Percentiles rank a stretch among this genome's conserved stretches.
Conservation (phyloP, 2,797 vertebrate species). For the Rhinatrema bivittatum region DNA sequence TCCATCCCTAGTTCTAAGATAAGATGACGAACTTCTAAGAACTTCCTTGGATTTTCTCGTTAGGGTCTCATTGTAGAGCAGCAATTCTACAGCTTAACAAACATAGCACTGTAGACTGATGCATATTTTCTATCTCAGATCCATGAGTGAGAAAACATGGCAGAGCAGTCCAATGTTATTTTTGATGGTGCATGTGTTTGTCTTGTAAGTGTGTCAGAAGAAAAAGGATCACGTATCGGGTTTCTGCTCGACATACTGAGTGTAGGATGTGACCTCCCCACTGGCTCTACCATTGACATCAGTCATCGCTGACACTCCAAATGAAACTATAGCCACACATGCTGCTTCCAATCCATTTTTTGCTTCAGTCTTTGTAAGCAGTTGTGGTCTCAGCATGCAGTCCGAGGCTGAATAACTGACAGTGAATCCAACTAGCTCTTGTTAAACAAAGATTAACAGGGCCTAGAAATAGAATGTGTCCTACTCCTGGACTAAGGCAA, state of each 20-base stretch:
- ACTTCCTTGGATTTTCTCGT: constrained; percentile 39
- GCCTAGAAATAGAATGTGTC: constrained; percentile 2
- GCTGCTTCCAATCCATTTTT: background rate
- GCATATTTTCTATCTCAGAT: constrained; percentile 37
- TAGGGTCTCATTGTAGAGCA: constrained; percentile 20
- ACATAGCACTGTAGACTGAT: constrained; percentile 35
- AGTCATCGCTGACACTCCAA: background rate
- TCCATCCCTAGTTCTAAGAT: background rate
- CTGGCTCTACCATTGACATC: background rate
- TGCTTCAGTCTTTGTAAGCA: background rate
- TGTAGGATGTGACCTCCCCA: too few species aligned
- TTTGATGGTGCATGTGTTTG: constrained; percentile 76
- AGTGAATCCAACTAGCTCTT: background rate
- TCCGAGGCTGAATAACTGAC: background rate
- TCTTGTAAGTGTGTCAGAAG: constrained; percentile 48
- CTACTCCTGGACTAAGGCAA: background rate
- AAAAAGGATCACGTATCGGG: constrained; percentile 35
- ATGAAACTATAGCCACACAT: background rate
- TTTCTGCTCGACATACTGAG: constrained; percentile 53
- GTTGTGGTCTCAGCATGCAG: background rate
- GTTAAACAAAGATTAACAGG: constrained; percentile 8
- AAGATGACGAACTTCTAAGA: too few species aligned
- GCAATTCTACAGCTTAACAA: constrained; percentile 52
- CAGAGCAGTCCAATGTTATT: constrained; percentile 80
- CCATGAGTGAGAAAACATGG: constrained; percentile 40